Evolutionary conservation across 2,888 invertebrate species (phyloP), one percentile per base, ranked within the genome.

Genomic region (Tenthredo notha): DNA sequence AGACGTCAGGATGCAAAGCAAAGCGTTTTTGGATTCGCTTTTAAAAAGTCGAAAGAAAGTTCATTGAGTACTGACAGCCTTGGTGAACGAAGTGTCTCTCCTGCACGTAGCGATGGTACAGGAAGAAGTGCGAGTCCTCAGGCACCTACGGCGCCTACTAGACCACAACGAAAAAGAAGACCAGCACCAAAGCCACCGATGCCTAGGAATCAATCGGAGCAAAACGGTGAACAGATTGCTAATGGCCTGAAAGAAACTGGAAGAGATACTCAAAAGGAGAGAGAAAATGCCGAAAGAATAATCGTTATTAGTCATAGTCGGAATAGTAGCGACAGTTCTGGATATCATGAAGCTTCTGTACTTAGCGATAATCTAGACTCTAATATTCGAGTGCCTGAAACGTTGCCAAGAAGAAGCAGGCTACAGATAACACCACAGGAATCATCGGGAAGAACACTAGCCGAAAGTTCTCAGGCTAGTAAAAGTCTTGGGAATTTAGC

Each of bases 271-370:
- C 89, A 87, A 86, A 87, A 85, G 85, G 58, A 91, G 91, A 88
- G 91, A 90, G 86, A 88, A 90, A 72, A 90, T 86, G 70, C 89
- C 47, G 92, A 91, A 72, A 92, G 92, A n/a, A 92, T 94, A 90
- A 90, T 95, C 70, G 90, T 95, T 67, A 95, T 95, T 86, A 95
- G 95, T 89, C 96, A 96, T 94, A 96, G 96, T 67, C 94, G 96
- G 87, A 96, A 96, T 90, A 96, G 96, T 92, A 96, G 96, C 87
- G 96, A 96, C 91, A 96, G 96, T 88, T 96, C 96, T 85, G 96
- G 96, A 0, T 96, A 96, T 91, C 96, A 96, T 91, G 96, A 96
- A 91, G 95, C 96, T 0, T 96, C 96, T 9, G 95, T 95, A 82
- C 93, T 95, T 78, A 96, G 95, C 89, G 96, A 96, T 89, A 95